phyloP scores from a whole-genome alignment of 2,888 invertebrate genomes.

The Plebejus melissa region DNA sequence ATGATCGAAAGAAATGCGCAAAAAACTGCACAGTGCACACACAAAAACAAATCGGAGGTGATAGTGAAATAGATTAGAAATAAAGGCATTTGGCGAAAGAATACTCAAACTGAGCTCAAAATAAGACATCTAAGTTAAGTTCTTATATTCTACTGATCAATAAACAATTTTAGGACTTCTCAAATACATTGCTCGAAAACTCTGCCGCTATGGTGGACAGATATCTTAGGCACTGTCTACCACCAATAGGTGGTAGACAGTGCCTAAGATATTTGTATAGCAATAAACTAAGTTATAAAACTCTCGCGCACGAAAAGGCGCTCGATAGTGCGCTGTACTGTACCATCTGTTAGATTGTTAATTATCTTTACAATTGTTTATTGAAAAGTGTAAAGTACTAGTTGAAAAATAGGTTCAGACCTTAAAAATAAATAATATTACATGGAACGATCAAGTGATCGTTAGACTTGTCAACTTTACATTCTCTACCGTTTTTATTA shows the following conservation, averaged over 20 bases:
- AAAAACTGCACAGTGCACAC: constrained; percentile 3
- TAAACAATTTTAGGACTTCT: not conserved
- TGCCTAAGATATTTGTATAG: constrained; percentile 18
- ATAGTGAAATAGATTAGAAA: not conserved
- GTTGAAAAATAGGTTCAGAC: not conserved
- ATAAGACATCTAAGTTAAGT: not conserved
- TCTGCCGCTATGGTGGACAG: not conserved
- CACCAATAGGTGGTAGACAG: not conserved
- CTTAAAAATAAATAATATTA: not conserved
- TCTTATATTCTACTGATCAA: not conserved
- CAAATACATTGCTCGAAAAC: not conserved
- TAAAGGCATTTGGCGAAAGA: not conserved
- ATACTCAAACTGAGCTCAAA: not conserved
- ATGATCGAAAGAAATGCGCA: not conserved
- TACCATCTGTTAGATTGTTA: not conserved
- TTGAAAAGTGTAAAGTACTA: not conserved
- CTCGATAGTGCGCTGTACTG: too few species aligned
- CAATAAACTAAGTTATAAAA: not conserved
- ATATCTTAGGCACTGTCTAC: too few species aligned
- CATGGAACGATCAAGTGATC: too few species aligned
- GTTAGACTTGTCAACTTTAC: not conserved
- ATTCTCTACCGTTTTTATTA: too few species aligned
- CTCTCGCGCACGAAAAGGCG: constrained; percentile 6
- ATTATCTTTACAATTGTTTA: not conserved
- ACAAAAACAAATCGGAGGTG: not conserved